Evolutionary conservation across 2,797 vertebrate genomes (phyloP).

Genomic region (Ataeniobius toweri): DNA sequence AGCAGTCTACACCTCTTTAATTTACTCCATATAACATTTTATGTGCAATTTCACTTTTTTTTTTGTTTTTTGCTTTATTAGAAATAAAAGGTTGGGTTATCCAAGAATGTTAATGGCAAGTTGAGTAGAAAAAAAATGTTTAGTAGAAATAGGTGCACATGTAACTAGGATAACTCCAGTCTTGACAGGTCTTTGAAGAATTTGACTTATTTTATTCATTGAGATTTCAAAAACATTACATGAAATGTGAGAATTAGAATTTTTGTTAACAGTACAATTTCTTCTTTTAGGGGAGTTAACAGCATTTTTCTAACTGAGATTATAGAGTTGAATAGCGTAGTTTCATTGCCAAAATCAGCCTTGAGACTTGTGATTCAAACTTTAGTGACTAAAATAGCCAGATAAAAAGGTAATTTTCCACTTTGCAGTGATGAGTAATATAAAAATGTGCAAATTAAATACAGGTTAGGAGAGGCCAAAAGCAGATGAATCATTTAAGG

Average conservation of each 20-base stretch:
- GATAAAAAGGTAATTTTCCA: neutral
- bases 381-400: slow-evolving; percentile 1
- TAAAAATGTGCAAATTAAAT: neutral
- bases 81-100: neutral
- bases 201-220: slow-evolving; percentile 6
- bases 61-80: neutral
- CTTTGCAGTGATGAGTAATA: neutral
- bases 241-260: slow-evolving; percentile 2
- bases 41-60: slow-evolving; percentile 11
- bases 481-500: neutral
- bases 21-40: slow-evolving; percentile 10
- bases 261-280: neutral
- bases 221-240: slow-evolving; percentile 9
- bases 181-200: no score
- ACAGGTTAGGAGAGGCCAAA: neutral
- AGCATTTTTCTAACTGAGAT: neutral
- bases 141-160: no score
- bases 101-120: no score
- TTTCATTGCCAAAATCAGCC: neutral
- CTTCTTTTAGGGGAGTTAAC: neutral
- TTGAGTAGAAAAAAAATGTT: no score
- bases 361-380: neutral
- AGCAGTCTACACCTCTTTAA: neutral
- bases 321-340: neutral
- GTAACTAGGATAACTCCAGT: no score